phyloP scores from a whole-genome alignment of 2,797 vertebrate species.

The Mormyrops boulengeri region DNA sequence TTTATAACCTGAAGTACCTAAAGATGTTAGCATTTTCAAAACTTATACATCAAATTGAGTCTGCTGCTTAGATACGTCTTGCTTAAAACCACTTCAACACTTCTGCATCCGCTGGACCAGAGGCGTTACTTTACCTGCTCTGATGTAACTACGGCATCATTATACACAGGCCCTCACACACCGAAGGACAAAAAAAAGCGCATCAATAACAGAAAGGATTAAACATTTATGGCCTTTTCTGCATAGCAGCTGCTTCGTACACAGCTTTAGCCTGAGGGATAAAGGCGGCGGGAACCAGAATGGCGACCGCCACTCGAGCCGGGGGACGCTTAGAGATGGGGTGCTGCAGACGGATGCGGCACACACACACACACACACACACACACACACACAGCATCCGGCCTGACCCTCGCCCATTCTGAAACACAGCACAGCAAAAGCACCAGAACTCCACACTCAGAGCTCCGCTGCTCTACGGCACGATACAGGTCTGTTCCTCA shows the following conservation, averaged over 20 bases:
- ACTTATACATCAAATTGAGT: neutral
- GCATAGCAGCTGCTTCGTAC: constrained; percentile 68
- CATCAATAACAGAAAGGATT: constrained; percentile 83
- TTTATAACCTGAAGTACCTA: neutral
- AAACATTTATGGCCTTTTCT: constrained; percentile 77
- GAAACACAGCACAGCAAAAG: neutral
- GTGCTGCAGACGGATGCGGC: constrained; percentile 38
- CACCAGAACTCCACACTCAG: neutral
- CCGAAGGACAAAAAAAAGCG: constrained; percentile 61
- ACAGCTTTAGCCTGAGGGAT: constrained; percentile 66
- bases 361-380: neutral
- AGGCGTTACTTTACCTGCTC: neutral
- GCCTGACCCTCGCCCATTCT: neutral
- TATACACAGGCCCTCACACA: constrained; percentile 41
- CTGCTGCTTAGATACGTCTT: neutral
- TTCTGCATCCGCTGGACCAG: neutral
- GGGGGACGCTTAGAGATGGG: constrained; percentile 71
- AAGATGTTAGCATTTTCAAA: neutral
- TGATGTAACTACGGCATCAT: neutral
- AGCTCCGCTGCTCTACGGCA: neutral
- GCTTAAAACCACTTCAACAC: neutral
- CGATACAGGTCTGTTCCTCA: neutral
- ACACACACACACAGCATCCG: constrained; percentile 33
- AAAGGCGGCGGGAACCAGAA: constrained; percentile 56
- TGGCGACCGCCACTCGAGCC: constrained; percentile 62